Evolutionary conservation across 2,888 invertebrate genomes (phyloP).

Genomic region (Anagyrus pseudococci): DNA sequence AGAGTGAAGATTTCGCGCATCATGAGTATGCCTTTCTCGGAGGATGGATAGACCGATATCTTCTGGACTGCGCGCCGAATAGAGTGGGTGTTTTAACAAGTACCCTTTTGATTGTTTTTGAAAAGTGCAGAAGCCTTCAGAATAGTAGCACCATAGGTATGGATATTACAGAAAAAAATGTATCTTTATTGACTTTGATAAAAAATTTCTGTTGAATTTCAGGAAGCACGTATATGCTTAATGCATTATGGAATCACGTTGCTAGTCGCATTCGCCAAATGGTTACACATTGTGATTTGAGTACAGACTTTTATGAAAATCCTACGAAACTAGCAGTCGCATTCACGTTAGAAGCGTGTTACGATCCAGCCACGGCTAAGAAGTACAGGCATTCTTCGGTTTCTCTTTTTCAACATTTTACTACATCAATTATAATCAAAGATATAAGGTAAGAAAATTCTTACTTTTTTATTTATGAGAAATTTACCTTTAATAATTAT

Average conservation of each 20-base stretch:
- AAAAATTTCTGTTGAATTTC: slow-evolving; percentile 15
- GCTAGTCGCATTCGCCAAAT: slow-evolving; percentile 54
- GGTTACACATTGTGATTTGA: slow-evolving; percentile 48
- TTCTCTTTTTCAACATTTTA: slow-evolving; percentile 56
- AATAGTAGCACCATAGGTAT: slow-evolving; percentile 18
- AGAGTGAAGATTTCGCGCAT: slow-evolving; percentile 46
- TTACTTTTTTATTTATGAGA: neutral
- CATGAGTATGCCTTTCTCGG: slow-evolving; percentile 51
- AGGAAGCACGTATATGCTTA: slow-evolving; percentile 48
- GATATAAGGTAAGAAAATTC: slow-evolving; percentile 50
- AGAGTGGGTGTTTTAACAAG: slow-evolving; percentile 47
- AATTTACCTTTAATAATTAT: neutral
- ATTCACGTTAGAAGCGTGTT: slow-evolving; percentile 55
- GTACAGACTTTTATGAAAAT: slow-evolving; percentile 47
- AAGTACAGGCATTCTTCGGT: slow-evolving; percentile 51
- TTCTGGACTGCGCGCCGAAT: slow-evolving; percentile 52
- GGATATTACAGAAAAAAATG: neutral
- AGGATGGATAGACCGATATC: slow-evolving; percentile 58
- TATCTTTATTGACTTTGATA: slow-evolving; percentile 5
- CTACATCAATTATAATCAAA: slow-evolving; percentile 53
- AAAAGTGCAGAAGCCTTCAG: slow-evolving; percentile 46
- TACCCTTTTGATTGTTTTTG: slow-evolving; percentile 47
- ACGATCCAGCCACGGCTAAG: slow-evolving; percentile 49
- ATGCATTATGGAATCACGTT: slow-evolving; percentile 54
- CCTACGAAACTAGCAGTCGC: slow-evolving; percentile 53